Evolutionary conservation across 1,140 invertebrate genomes (phyloP), one percentile per base, ranked within the genome.

Genomic region (silkworm (Bombyx mori)): DNA sequence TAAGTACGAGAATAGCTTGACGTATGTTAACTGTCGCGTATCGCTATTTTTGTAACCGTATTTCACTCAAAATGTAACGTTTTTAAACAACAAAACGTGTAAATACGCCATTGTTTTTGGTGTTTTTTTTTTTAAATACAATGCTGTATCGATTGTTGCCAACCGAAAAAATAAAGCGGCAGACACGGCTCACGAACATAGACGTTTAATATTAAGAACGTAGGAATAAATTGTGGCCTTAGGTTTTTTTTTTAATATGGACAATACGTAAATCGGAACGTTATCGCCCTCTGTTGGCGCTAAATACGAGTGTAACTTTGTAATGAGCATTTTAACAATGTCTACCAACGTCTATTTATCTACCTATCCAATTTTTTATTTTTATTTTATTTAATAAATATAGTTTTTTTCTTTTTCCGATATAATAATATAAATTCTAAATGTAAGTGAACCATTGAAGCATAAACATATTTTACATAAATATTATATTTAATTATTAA

Each of bases 401-500:
- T 78, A 79, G 73, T 76, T 77, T 75, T 56, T 22, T 72, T 82
- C 79, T 79, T 35, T 51, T 8, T 7, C 50, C 75, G 77, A 75
- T 83, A 78, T 82, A 84, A 86, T 84, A 84, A 85, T 85, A 83
- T 82, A 81, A 84, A 84, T 76, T 73, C 82, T 78, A 81, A 85
- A 79, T 85, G 80, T 87, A 87, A 85, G 82, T 82, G 81, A 85
- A 84, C 75, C 77, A 82, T 83, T 80, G 71, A 85, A 81, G 75
- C 83, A 82, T 82, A 86, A 82, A 86, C 77, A 77, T 84, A 86
- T 86, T 82, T 84, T 86, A 86, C 81, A 82, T 86, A 84, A 82
- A 84, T 86, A 85, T 85, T 85, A 82, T 85, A 87, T 87, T 87
- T 87, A 85, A 87, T 85, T 79, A 86, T 84, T 85, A 87, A 87